Conservation (phyloP, 2,113 vertebrate species). For the Saccopteryx bilineata region DNA sequence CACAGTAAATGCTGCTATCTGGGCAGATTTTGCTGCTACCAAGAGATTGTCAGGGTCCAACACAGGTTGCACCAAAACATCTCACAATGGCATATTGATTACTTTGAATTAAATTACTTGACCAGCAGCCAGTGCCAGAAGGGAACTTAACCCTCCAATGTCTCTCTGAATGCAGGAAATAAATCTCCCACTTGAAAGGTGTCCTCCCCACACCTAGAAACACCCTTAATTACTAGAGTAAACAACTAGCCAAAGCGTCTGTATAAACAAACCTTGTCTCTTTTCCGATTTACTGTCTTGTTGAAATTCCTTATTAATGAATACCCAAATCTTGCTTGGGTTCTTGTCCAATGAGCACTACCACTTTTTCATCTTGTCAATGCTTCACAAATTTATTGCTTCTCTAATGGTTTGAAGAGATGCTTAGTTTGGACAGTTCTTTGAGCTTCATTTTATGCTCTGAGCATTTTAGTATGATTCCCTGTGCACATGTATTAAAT, state of each 20-base stretch:
- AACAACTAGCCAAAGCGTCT: background rate
- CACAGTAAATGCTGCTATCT: background rate
- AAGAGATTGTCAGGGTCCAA: background rate
- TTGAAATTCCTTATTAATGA: background rate
- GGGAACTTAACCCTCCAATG: background rate
- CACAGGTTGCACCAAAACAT: background rate
- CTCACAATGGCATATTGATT: background rate
- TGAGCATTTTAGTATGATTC: background rate
- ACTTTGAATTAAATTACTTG: background rate
- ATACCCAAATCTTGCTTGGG: background rate
- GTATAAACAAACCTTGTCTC: background rate
- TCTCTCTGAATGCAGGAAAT: background rate
- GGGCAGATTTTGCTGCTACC: background rate
- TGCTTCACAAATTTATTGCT: background rate
- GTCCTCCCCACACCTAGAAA: background rate
- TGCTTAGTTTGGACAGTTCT: background rate
- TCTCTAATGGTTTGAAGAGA: background rate
- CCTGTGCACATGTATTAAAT: background rate
- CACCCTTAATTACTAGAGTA: background rate
- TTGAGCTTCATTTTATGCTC: background rate
- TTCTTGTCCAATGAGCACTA: background rate
- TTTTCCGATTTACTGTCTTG: background rate
- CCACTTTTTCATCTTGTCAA: background rate
- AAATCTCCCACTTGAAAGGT: background rate
- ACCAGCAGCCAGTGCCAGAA: background rate